These are phyloP conservation scores for Dendronephthya gigantea DNA, from an alignment of 64 coral and sea anemone genomes.

Conservation along the genomic window DNA sequence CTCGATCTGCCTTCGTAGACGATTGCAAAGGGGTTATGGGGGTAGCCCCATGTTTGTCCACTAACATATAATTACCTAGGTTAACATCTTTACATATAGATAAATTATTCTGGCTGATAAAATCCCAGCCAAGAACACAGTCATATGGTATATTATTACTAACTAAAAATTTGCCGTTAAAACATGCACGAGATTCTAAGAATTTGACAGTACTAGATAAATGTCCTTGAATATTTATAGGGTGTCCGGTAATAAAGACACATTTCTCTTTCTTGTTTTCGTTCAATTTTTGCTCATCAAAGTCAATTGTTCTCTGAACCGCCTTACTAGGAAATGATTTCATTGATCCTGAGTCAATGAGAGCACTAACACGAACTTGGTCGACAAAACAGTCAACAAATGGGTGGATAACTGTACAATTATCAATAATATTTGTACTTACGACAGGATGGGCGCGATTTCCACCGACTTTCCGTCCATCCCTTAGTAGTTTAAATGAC, in stretches of 20 bases:
- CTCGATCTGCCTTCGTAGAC: background rate
- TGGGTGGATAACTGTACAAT: background rate
- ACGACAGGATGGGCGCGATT: background rate
- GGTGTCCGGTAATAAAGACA: background rate
- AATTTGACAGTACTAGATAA: background rate
- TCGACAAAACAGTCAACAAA: conserved; percentile 1
- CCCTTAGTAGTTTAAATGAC: background rate
- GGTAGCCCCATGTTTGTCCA: background rate
- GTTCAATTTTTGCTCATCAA: background rate
- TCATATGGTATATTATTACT: conserved; percentile 15
- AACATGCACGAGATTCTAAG: background rate
- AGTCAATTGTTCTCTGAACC: background rate
- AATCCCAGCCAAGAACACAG: background rate
- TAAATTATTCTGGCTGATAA: background rate
- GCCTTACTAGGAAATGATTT: background rate
- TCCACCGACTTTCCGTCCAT: background rate
- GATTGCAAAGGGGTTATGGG: background rate
- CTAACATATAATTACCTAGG: background rate
- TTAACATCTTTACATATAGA: background rate
- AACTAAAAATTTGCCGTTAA: background rate
- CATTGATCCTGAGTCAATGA: background rate
- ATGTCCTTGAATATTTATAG: background rate
- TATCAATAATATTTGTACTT: background rate
- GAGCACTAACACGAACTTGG: background rate
- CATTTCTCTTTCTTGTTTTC: background rate